A percentile compares a stretch with the other conserved stretches of the same genome.
phyloP scores from a whole-genome alignment of 1,140 invertebrate genomes.

The Pararge aegeria region DNA sequence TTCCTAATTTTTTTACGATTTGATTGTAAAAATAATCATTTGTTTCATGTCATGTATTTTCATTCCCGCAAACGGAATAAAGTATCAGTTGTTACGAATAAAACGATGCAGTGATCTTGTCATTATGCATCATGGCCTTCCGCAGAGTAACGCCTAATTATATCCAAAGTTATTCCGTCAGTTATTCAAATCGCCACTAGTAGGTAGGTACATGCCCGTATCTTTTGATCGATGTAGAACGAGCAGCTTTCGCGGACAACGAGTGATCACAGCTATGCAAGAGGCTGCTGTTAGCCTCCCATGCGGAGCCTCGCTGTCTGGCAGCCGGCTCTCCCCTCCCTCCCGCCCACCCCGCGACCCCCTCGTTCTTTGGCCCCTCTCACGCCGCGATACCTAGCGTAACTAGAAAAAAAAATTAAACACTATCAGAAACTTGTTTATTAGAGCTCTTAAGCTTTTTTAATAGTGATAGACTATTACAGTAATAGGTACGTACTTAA shows the following conservation, averaged over 20 bases:
- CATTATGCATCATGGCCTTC: no score
- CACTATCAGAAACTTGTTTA: conserved; percentile 1
- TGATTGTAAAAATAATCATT: no score
- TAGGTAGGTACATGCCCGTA: conserved; percentile 18
- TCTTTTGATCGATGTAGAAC: conserved; percentile 35
- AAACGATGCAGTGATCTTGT: no score
- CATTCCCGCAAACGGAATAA: no score
- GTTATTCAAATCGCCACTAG: conserved; percentile 11
- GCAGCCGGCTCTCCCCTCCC: conserved; percentile 39
- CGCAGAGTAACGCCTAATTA: no score
- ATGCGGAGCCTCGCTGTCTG: conserved; percentile 77
- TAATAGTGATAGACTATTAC: neutral
- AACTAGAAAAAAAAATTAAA: conserved; percentile 32
- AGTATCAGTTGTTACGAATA: no score
- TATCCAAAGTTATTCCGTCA: neutral
- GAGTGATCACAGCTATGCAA: conserved; percentile 54
- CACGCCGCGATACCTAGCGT: conserved; percentile 35
- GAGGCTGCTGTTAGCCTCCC: conserved; percentile 74
- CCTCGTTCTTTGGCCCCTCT: conserved; percentile 4
- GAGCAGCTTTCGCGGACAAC: conserved; percentile 30
- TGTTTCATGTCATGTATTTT: no score
- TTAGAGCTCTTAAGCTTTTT: neutral
- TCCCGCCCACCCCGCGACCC: conserved; percentile 25
- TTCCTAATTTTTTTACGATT: no score
- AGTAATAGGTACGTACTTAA: neutral